Percentiles rank a stretch among this genome's conserved stretches.
Conservation (phyloP, 2,113 vertebrate genomes). For the Rhinolophus ferrumequinum region DNA sequence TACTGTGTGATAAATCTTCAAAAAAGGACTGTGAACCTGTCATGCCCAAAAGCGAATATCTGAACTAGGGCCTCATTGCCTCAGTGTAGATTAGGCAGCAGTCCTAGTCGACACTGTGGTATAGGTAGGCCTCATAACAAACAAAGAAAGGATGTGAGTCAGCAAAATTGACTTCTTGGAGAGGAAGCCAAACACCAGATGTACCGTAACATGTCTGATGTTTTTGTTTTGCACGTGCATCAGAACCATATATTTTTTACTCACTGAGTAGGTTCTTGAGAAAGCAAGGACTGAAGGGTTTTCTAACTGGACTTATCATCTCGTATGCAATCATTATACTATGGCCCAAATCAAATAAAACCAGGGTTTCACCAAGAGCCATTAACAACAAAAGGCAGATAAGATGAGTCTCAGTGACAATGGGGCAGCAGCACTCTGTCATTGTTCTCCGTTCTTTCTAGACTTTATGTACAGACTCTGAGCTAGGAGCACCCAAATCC, state of each 20-base stretch:
- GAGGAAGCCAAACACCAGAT: neutral
- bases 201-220: too few relatives aligned
- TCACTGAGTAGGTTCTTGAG: neutral
- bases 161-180: neutral
- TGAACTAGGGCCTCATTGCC: neutral
- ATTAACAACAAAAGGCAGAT: neutral
- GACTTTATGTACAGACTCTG: neutral
- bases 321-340: neutral
- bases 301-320: neutral
- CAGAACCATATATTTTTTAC: neutral
- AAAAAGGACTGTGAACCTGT: neutral
- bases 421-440: fast-evolving
- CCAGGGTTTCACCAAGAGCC: neutral
- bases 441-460: neutral
- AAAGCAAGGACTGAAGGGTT: neutral
- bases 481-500: neutral
- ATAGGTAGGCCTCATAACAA: neutral
- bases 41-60: too few relatives aligned
- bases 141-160: neutral
- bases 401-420: neutral
- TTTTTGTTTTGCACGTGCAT: neutral
- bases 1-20: neutral
- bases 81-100: neutral
- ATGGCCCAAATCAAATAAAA: neutral
- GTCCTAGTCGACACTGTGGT: too few relatives aligned